Evolutionary conservation across 2,113 vertebrate genomes (phyloP).

Genomic region (Atrichornis clamosus): DNA sequence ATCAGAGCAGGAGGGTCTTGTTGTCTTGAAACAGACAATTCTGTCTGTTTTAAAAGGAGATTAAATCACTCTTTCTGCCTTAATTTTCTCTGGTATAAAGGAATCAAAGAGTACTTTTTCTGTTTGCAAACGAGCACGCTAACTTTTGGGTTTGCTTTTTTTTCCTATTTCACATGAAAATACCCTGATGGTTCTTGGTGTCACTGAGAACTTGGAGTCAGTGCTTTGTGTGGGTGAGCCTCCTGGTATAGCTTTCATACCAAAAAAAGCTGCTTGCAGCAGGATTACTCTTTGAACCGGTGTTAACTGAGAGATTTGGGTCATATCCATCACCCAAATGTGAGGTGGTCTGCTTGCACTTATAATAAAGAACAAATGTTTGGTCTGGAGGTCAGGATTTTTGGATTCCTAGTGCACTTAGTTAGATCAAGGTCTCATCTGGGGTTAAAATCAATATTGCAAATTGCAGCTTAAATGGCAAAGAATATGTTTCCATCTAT

Average conservation of each 20-base stretch:
- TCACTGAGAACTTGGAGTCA: not conserved
- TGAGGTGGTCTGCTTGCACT: not conserved
- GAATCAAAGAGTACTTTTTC: not conserved
- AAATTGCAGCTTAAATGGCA: constrained; percentile 67
- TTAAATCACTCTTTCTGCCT: not conserved
- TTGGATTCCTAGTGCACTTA: constrained; percentile 58
- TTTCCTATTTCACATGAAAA: not conserved
- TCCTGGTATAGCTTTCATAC: not conserved
- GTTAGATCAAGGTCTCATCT: constrained; percentile 61
- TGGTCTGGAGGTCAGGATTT: constrained; percentile 60
- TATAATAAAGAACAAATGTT: constrained; percentile 51
- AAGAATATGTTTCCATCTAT: constrained; percentile 56
- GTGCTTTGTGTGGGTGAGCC: not conserved
- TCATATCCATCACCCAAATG: not conserved
- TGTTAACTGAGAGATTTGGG: constrained; percentile 18
- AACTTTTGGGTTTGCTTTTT: not conserved
- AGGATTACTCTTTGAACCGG: not conserved
- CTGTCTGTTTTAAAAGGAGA: not conserved
- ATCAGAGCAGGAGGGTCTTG: not conserved
- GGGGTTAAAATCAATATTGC: constrained; percentile 70
- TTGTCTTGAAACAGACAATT: no score
- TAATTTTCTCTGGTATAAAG: not conserved
- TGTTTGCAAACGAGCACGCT: not conserved
- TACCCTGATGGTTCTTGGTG: not conserved
- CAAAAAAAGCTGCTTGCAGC: not conserved